Conservation (phyloP, 2,113 vertebrate species). For the Oreocharis arfaki region DNA sequence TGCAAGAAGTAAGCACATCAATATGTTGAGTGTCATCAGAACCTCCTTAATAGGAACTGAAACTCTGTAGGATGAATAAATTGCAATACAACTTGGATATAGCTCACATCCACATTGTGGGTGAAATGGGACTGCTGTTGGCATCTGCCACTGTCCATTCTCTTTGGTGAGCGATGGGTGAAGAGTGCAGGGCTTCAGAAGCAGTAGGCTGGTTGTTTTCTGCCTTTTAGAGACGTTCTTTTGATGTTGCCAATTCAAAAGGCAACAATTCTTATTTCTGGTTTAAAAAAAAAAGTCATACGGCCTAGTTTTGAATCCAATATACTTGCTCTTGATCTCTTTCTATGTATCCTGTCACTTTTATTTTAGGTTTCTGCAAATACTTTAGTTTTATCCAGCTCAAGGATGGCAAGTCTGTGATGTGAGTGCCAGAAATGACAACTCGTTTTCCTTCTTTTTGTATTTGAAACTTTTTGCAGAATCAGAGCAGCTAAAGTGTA, state of each 20-base stretch:
- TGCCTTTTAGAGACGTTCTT: background rate
- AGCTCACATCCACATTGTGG: background rate
- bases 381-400: slow-evolving; percentile 1
- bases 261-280: background rate
- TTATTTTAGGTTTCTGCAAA: background rate
- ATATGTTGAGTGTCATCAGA: background rate
- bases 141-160: background rate
- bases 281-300: background rate
- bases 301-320: background rate
- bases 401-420: background rate
- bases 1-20: background rate
- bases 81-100: background rate
- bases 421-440: slow-evolving; percentile 2
- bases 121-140: background rate
- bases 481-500: background rate
- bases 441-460: background rate
- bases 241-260: background rate
- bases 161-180: background rate
- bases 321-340: background rate
- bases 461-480: background rate
- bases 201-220: background rate
- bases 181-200: background rate
- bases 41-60: background rate
- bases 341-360: background rate
- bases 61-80: background rate